Evolutionary conservation across 2,888 invertebrate genomes (phyloP).

Genomic region (Chaitophorus viminalis): DNA sequence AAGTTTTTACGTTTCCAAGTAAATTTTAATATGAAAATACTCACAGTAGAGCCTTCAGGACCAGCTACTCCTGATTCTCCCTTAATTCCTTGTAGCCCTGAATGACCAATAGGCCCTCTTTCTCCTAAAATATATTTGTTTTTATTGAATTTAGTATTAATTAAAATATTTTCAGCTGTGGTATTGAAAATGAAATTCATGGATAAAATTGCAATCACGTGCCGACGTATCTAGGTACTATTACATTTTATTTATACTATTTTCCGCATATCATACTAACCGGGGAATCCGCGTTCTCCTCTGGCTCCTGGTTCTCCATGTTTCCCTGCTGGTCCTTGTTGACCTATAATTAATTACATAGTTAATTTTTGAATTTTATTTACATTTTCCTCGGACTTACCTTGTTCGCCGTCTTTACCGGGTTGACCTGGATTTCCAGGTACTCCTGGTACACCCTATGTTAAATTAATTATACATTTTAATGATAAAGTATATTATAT

Average conservation of each 20-base stretch:
- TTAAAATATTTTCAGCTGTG: not conserved
- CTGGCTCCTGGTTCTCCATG: slow-evolving; percentile 67
- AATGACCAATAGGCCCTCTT: slow-evolving; percentile 66
- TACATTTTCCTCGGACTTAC: slow-evolving; percentile 66
- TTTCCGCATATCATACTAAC: slow-evolving; percentile 23
- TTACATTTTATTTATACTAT: too few relatives aligned
- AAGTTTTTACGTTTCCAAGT: slow-evolving; percentile 32
- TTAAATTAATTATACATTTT: slow-evolving; percentile 11
- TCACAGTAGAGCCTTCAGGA: slow-evolving; percentile 76
- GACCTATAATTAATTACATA: slow-evolving; percentile 17
- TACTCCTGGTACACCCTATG: slow-evolving; percentile 78
- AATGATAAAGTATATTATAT: not conserved
- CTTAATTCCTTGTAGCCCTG: slow-evolving; percentile 67
- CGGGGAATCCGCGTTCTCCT: slow-evolving; percentile 63
- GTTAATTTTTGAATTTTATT: not conserved
- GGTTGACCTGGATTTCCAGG: slow-evolving; percentile 78
- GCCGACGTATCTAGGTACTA: too few relatives aligned
- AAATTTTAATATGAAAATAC: slow-evolving; percentile 61
- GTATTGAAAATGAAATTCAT: too few relatives aligned
- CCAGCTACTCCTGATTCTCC: slow-evolving; percentile 68
- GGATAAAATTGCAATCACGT: too few relatives aligned
- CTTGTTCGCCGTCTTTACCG: slow-evolving; percentile 82
- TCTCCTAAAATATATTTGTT: slow-evolving; percentile 41
- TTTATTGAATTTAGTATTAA: not conserved
- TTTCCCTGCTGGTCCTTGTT: slow-evolving; percentile 70